These are phyloP conservation scores for Diaperis boleti DNA, from an alignment of 2,888 invertebrate species.

Conservation along the genomic window DNA sequence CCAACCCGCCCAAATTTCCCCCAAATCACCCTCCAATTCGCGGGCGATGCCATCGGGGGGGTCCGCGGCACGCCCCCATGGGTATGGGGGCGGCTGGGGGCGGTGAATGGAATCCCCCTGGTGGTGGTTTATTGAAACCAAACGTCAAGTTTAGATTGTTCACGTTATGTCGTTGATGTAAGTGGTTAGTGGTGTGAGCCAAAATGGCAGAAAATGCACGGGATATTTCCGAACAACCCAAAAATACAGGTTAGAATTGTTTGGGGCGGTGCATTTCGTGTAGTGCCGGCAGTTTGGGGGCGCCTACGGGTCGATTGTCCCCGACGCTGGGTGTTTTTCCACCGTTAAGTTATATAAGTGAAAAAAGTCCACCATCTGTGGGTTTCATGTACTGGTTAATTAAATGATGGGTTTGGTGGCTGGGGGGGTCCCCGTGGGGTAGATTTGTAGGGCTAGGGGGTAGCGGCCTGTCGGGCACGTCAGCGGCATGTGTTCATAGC, in stretches of 20 bases:
- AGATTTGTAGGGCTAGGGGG: conserved; percentile 7
- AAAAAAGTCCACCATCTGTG: conserved; percentile 64
- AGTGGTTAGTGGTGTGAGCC: conserved; percentile 61
- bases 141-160: conserved; percentile 43
- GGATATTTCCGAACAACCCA: conserved; percentile 63
- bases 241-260: conserved; percentile 63
- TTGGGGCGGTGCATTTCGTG: conserved; percentile 35
- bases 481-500: conserved; percentile 18
- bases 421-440: too few species aligned
- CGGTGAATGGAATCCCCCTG: conserved; percentile 25
- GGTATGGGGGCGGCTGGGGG: too few species aligned
- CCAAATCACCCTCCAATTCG: too few species aligned
- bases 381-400: conserved; percentile 51
- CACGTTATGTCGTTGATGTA: conserved; percentile 58
- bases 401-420: conserved; percentile 23
- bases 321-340: conserved; percentile 43
- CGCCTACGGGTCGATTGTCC: conserved; percentile 12
- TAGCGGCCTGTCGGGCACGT: conserved; percentile 5
- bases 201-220: conserved; percentile 67
- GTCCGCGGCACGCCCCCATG: too few species aligned
- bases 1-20: too few species aligned
- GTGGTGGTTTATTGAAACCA: conserved; percentile 34
- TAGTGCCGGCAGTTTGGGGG: conserved; percentile 25
- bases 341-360: conserved; percentile 63
- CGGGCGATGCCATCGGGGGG: too few species aligned